Evolutionary conservation across 1,140 invertebrate genomes (phyloP).

Genomic region (Eueides isabella): DNA sequence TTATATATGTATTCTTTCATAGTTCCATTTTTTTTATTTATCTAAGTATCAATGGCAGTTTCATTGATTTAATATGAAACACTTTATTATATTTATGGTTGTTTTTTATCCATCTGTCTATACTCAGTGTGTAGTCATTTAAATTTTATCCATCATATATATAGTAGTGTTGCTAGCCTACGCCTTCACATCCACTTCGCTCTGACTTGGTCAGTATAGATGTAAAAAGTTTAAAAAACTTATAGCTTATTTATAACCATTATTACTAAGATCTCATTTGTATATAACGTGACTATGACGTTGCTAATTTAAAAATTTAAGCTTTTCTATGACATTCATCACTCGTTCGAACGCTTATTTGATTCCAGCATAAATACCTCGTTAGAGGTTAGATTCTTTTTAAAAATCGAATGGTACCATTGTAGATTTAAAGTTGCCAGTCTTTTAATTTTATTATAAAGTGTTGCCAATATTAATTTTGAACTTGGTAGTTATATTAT

Average conservation of each 20-base stretch:
- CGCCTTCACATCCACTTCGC: conserved; percentile 46
- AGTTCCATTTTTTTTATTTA: neutral
- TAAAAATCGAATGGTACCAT: neutral
- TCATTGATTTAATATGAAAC: neutral
- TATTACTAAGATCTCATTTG: conserved; percentile 69
- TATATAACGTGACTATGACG: conserved; percentile 30
- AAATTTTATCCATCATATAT: conserved; percentile 43
- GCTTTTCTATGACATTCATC: conserved; percentile 22
- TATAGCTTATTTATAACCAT: conserved; percentile 47
- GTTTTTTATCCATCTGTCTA: neutral
- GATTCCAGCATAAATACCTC: neutral
- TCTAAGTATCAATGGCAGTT: neutral
- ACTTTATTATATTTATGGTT: neutral
- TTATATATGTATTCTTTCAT: neutral
- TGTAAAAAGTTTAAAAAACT: conserved; percentile 64
- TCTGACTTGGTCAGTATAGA: conserved; percentile 51
- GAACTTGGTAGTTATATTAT: conserved; percentile 5
- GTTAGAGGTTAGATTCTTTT: neutral
- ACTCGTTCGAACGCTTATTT: neutral
- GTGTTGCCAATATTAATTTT: conserved; percentile 4
- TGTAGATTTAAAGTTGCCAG: neutral
- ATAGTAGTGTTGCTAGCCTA: conserved; percentile 66
- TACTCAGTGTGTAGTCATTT: conserved; percentile 24
- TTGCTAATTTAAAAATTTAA: conserved; percentile 11
- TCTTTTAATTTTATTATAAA: neutral